Conservation (phyloP, 2,888 invertebrate genomes). For the Ectemnius continuus region DNA sequence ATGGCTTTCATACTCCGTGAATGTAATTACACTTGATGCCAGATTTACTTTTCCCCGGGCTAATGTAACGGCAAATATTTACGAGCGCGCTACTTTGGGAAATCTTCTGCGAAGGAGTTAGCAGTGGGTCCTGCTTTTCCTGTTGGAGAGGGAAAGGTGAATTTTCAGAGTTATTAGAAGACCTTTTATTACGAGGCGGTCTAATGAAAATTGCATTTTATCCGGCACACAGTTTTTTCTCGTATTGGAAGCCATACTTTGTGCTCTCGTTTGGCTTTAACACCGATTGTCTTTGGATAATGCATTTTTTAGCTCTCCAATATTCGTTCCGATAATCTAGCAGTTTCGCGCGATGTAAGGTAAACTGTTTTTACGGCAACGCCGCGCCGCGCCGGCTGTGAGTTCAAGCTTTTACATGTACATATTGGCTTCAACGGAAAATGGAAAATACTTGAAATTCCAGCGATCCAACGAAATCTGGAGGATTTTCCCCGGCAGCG, state of each 20-base stretch:
- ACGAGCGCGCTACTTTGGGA: conserved; percentile 46
- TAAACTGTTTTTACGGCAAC: not conserved
- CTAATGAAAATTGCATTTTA: not conserved
- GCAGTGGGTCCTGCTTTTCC: conserved; percentile 15
- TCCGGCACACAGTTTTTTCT: not conserved
- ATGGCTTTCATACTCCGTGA: conserved; percentile 24
- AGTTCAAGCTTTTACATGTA: not conserved
- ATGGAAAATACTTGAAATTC: conserved; percentile 67
- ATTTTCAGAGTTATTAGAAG: not conserved
- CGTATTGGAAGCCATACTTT: too few relatives aligned
- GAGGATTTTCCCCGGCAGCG: conserved; percentile 43
- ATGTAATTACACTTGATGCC: conserved; percentile 56
- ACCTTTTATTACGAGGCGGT: not conserved
- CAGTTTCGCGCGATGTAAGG: not conserved
- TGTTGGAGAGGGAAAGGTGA: conserved; percentile 37
- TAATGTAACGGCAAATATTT: conserved; percentile 64
- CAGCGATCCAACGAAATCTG: conserved; percentile 59
- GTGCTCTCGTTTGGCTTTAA: too few relatives aligned
- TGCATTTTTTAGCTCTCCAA: too few relatives aligned
- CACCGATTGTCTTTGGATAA: too few relatives aligned
- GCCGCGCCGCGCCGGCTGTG: not conserved
- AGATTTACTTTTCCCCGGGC: conserved; percentile 52
- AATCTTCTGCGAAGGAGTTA: conserved; percentile 31
- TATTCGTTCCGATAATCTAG: not conserved
- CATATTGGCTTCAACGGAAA: conserved; percentile 26